phyloP scores from a whole-genome alignment of 1,140 invertebrate genomes.

The Calephelis virginiensis region DNA sequence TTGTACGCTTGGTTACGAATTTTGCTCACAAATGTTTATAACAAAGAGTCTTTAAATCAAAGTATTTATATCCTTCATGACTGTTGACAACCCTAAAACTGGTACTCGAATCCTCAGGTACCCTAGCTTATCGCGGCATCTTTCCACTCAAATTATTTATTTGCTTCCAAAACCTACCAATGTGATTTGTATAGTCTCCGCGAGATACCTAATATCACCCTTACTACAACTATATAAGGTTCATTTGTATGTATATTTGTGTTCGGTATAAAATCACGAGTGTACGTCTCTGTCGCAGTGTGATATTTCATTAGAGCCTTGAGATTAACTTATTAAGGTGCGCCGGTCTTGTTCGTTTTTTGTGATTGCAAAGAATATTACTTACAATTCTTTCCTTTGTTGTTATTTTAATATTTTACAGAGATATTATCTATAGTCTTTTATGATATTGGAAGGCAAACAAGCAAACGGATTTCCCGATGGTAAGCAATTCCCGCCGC shows the following conservation, averaged over 20 bases:
- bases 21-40: too few species aligned
- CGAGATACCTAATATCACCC: slow-evolving; percentile 30
- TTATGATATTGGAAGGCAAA: too few species aligned
- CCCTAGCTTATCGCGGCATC: slow-evolving; percentile 60
- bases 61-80: neutral
- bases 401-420: slow-evolving; percentile 1
- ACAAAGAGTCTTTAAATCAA: too few species aligned
- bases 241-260: slow-evolving; percentile 14
- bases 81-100: slow-evolving; percentile 39
- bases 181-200: slow-evolving; percentile 13
- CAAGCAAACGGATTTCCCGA: too few species aligned
- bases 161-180: slow-evolving; percentile 45
- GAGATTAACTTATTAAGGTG: slow-evolving; percentile 66
- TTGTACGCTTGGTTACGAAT: too few species aligned
- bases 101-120: slow-evolving; percentile 55
- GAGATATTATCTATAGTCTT: too few species aligned
- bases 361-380: slow-evolving; percentile 20
- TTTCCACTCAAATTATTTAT: slow-evolving; percentile 65
- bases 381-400: slow-evolving; percentile 5
- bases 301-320: slow-evolving; percentile 67
- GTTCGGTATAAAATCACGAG: slow-evolving; percentile 34
- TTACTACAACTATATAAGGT: slow-evolving; percentile 24
- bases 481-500: too few species aligned
- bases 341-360: slow-evolving; percentile 29
- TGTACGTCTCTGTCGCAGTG: slow-evolving; percentile 50